phyloP scores from a whole-genome alignment of 2,888 invertebrate species.

The Polymixis flavicincta region DNA sequence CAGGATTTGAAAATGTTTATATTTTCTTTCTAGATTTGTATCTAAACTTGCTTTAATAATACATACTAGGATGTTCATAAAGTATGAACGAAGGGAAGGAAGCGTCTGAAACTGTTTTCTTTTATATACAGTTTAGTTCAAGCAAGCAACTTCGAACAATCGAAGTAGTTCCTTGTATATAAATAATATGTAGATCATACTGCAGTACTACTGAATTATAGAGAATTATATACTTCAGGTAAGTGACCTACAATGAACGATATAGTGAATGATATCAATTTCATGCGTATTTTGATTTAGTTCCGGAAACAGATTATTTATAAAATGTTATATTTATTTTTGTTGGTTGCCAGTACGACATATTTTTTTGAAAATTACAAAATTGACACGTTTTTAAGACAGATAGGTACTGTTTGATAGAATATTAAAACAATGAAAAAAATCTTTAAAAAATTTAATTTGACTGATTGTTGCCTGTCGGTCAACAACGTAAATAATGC shows the following conservation, averaged over 20 bases:
- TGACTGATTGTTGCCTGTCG: neutral
- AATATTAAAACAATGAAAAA: no score
- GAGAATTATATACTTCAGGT: conserved; percentile 3
- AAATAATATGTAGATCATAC: conserved; percentile 25
- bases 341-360: neutral
- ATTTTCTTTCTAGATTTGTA: conserved; percentile 10
- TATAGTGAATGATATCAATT: conserved; percentile 13
- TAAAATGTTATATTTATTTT: neutral
- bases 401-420: neutral
- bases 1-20: conserved; percentile 13
- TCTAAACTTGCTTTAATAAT: neutral
- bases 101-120: conserved; percentile 30
- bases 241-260: conserved; percentile 1
- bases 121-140: conserved; percentile 47
- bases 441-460: no score
- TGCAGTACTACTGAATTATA: conserved; percentile 35
- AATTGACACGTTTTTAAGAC: neutral
- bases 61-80: neutral
- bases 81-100: conserved; percentile 27
- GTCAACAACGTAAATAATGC: no score
- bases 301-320: conserved; percentile 5
- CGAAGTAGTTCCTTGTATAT: conserved; percentile 43
- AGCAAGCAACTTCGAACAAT: conserved; percentile 40
- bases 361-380: neutral
- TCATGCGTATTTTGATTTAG: conserved; percentile 6